Evolutionary conservation across 2,113 vertebrate species (phyloP).

Genomic region (Ursus arctos): DNA sequence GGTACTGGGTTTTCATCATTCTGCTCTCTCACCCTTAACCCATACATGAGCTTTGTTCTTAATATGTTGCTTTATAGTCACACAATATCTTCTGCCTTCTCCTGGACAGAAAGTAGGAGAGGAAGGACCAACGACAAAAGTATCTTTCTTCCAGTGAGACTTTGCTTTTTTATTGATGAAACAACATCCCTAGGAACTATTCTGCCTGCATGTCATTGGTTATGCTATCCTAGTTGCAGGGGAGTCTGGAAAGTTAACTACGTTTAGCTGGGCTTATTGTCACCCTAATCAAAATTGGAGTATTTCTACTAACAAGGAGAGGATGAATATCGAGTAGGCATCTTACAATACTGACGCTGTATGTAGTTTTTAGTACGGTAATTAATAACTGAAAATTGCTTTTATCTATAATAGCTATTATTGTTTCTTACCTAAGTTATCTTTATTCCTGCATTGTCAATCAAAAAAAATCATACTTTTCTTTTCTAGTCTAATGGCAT

Average conservation of each 20-base stretch:
- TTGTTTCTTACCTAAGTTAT: slow-evolving; percentile 1
- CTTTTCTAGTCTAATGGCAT: neutral
- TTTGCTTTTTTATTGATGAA: slow-evolving; percentile 32
- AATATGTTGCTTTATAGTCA: neutral
- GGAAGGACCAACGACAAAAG: neutral
- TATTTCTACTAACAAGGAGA: neutral
- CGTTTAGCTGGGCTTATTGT: neutral
- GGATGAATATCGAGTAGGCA: neutral
- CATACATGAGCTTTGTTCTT: neutral
- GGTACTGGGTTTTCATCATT: neutral
- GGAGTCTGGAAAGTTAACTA: slow-evolving; percentile 22
- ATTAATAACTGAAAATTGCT: neutral
- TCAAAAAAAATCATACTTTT: slow-evolving; percentile 2
- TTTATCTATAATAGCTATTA: neutral
- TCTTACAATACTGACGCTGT: neutral
- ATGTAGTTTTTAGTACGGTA: neutral
- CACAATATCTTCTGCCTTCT: neutral
- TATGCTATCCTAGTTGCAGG: neutral
- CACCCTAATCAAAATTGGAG: neutral
- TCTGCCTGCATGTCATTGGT: neutral
- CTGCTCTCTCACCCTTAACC: neutral
- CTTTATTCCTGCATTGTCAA: neutral
- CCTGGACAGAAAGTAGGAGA: neutral
- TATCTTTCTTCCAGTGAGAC: neutral
- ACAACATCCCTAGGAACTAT: neutral